Conservation (phyloP, 2,888 invertebrate genomes). For the Napeogenes sylphis region DNA sequence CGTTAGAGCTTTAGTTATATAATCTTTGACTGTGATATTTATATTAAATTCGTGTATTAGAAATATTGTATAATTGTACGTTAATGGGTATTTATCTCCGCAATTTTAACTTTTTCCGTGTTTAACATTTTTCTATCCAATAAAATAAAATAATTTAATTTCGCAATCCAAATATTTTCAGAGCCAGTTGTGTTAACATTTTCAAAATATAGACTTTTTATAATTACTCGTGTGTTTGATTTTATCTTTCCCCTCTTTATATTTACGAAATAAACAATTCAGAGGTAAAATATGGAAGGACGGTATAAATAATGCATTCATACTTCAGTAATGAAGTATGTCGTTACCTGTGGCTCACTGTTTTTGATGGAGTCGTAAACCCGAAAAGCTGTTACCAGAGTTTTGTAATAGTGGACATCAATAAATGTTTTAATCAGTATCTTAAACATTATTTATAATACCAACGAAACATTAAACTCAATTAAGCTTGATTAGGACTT, state of each 20-base stretch:
- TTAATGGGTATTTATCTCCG: conserved; percentile 33
- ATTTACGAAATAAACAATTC: neutral
- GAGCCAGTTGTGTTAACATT: conserved; percentile 55
- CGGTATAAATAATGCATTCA: conserved; percentile 58
- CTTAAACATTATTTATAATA: neutral
- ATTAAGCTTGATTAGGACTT: no score
- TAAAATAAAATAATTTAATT: conserved; percentile 34
- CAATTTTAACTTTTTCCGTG: conserved; percentile 35
- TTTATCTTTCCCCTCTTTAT: conserved; percentile 22
- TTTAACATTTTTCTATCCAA: conserved; percentile 30
- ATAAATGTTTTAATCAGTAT: conserved; percentile 12
- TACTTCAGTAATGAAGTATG: conserved; percentile 54
- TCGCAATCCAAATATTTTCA: conserved; percentile 61
- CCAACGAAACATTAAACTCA: no score
- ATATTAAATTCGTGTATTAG: conserved; percentile 75
- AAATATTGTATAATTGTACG: conserved; percentile 51
- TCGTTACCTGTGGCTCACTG: conserved; percentile 55
- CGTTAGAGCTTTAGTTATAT: conserved; percentile 67
- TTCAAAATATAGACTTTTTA: conserved; percentile 62
- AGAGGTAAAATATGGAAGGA: conserved; percentile 36
- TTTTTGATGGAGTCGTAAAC: conserved; percentile 51
- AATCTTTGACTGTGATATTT: conserved; percentile 77
- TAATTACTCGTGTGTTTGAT: conserved; percentile 43
- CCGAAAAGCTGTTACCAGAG: conserved; percentile 20
- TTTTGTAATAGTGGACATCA: conserved; percentile 2